Evolutionary conservation across 1,140 invertebrate species (phyloP).

Genomic region (Probaryconus sp.): DNA sequence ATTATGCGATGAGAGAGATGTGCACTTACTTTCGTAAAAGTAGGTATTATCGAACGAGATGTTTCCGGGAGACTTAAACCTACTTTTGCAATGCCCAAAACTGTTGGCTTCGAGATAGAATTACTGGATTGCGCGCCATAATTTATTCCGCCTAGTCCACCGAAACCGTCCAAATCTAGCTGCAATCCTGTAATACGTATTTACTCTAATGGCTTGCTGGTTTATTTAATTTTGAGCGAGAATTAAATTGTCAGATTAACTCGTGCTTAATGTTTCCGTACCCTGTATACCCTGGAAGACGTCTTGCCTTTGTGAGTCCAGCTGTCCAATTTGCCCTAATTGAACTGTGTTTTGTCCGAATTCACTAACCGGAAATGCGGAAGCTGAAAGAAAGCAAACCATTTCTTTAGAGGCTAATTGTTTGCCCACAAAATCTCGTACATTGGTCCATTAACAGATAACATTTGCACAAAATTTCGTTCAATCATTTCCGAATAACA

Average conservation of each 20-base stretch:
- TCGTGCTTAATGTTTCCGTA: constrained; percentile 56
- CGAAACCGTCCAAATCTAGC: constrained; percentile 66
- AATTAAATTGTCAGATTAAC: constrained; percentile 61
- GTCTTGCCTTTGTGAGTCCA: constrained; percentile 39
- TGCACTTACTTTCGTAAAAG: constrained; percentile 68
- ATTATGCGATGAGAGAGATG: constrained; percentile 22
- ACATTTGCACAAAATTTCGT: too few species aligned
- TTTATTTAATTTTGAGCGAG: constrained; percentile 57
- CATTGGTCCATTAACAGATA: too few species aligned
- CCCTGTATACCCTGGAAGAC: constrained; percentile 52
- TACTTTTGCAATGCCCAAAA: constrained; percentile 63
- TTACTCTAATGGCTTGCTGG: constrained; percentile 51
- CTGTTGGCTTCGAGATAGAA: constrained; percentile 57
- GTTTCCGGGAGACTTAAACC: constrained; percentile 66
- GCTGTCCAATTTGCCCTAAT: constrained; percentile 46
- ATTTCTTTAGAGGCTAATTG: too few species aligned
- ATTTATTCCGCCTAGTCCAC: constrained; percentile 67
- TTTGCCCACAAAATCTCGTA: not conserved
- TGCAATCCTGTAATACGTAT: constrained; percentile 67
- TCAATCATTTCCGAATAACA: too few species aligned
- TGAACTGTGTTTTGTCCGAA: constrained; percentile 43
- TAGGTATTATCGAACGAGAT: constrained; percentile 58
- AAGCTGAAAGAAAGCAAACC: constrained; percentile 39
- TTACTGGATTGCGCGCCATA: constrained; percentile 65
- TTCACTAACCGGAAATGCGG: constrained; percentile 37